phyloP scores from a whole-genome alignment of 1,140 invertebrate genomes.

The Callitettix versicolor region DNA sequence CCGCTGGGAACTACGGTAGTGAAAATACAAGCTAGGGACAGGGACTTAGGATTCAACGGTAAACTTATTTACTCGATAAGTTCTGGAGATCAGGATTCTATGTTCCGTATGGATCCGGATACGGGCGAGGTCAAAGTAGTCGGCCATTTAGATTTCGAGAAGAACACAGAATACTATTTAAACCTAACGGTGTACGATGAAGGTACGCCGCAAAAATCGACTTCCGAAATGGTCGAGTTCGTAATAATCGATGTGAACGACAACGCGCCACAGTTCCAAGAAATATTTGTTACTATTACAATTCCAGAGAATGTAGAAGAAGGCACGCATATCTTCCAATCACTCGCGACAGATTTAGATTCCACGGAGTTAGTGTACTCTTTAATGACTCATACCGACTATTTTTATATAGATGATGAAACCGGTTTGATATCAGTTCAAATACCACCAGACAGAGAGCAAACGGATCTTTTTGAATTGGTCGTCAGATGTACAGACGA shows the following conservation, averaged over 20 bases:
- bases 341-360: constrained; percentile 79
- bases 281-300: constrained; percentile 64
- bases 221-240: constrained; percentile 61
- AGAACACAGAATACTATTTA: constrained; percentile 65
- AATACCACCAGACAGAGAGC: constrained; percentile 68
- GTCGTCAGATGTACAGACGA: constrained; percentile 69
- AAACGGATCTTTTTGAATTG: constrained; percentile 68
- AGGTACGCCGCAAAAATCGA: constrained; percentile 64
- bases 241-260: constrained; percentile 75
- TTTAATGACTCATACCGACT: constrained; percentile 63
- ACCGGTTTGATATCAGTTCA: constrained; percentile 67
- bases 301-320: constrained; percentile 78
- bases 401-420: constrained; percentile 68
- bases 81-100: constrained; percentile 73
- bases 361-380: constrained; percentile 72
- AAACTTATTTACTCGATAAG: constrained; percentile 77
- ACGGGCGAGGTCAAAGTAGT: constrained; percentile 73
- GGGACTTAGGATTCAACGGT: constrained; percentile 84
- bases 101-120: constrained; percentile 76
- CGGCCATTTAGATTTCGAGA: constrained; percentile 81
- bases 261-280: constrained; percentile 74
- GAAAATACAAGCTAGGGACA: constrained; percentile 61
- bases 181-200: constrained; percentile 83
- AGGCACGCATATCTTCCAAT: constrained; percentile 65
- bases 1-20: constrained; percentile 62